These are phyloP conservation scores for Lateolabrax maculatus DNA, from an alignment of 2,797 vertebrate genomes.

Conservation along the genomic window DNA sequence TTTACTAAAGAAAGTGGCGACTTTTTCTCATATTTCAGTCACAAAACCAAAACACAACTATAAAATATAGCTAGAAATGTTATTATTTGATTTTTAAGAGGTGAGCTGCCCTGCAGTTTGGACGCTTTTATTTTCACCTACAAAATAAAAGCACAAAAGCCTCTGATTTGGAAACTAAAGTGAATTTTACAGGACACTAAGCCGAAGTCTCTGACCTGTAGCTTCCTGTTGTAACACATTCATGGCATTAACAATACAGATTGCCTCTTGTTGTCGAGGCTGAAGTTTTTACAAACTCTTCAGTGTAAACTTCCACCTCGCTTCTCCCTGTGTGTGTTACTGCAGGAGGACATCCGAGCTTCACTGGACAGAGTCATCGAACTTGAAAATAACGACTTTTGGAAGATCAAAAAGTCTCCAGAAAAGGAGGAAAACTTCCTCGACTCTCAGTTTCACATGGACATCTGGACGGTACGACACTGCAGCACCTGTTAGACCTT, in stretches of 20 bases:
- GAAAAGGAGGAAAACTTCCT: conserved; percentile 76
- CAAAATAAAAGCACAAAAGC: conserved; percentile 17
- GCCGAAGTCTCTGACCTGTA: not conserved
- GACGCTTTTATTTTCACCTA: not conserved
- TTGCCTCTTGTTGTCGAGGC: not conserved
- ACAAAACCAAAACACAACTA: not conserved
- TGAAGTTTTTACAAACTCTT: not conserved
- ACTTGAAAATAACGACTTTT: conserved; percentile 82
- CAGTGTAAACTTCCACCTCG: not conserved
- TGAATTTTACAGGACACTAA: not conserved
- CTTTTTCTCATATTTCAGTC: not conserved
- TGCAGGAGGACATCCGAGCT: conserved; percentile 82
- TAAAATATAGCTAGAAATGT: not conserved
- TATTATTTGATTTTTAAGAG: not conserved
- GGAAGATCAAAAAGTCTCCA: conserved; percentile 75
- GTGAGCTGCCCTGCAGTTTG: not conserved
- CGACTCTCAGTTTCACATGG: conserved; percentile 77
- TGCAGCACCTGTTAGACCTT: too few species aligned
- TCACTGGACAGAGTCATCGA: conserved; percentile 80
- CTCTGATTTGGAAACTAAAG: not conserved
- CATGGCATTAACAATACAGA: not conserved
- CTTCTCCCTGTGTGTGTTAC: conserved; percentile 10
- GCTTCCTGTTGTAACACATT: not conserved
- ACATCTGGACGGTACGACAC: conserved; percentile 87
- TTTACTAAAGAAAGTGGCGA: too few species aligned